Percentiles rank a stretch among this genome's conserved stretches.
Evolutionary conservation across 2,113 vertebrate genomes (phyloP).

Genomic region (Tinamus guttatus): DNA sequence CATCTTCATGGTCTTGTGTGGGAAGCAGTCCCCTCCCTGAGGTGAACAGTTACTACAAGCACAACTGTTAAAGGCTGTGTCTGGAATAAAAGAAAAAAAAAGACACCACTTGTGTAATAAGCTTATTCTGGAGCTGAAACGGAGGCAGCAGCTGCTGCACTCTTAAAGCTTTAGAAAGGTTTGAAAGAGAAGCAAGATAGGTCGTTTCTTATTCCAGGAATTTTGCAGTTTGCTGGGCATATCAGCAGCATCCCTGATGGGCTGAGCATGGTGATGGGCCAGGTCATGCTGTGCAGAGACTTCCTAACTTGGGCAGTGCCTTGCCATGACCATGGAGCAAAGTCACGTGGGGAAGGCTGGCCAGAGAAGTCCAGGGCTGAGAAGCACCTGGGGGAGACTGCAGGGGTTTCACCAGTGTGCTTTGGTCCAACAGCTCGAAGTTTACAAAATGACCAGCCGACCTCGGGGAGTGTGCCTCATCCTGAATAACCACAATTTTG

Average conservation of each 20-base stretch:
- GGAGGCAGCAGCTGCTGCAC: not conserved
- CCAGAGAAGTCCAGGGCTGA: not conserved
- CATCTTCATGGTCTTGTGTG: not conserved
- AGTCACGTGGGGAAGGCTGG: not conserved
- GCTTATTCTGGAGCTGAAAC: not conserved
- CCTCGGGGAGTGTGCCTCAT: constrained; percentile 87
- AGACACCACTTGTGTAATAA: not conserved
- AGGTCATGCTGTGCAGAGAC: not conserved
- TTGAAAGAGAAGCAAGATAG: not conserved
- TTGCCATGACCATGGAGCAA: not conserved
- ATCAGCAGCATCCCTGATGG: accelerated
- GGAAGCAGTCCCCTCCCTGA: not conserved
- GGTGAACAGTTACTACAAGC: not conserved
- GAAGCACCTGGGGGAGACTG: not conserved
- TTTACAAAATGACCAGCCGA: constrained; percentile 80
- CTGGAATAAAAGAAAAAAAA: not conserved
- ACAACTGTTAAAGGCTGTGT: not conserved
- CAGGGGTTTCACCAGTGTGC: not conserved
- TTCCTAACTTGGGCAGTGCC: not conserved
- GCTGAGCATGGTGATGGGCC: not conserved
- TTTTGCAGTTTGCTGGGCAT: accelerated
- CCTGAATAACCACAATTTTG: constrained; percentile 86
- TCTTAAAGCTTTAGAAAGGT: not conserved
- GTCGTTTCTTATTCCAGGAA: not conserved
- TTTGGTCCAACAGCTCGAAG: not conserved